Evolutionary conservation across 1,140 invertebrate genomes (phyloP).

Genomic region (Muscidifurax raptorellus): DNA sequence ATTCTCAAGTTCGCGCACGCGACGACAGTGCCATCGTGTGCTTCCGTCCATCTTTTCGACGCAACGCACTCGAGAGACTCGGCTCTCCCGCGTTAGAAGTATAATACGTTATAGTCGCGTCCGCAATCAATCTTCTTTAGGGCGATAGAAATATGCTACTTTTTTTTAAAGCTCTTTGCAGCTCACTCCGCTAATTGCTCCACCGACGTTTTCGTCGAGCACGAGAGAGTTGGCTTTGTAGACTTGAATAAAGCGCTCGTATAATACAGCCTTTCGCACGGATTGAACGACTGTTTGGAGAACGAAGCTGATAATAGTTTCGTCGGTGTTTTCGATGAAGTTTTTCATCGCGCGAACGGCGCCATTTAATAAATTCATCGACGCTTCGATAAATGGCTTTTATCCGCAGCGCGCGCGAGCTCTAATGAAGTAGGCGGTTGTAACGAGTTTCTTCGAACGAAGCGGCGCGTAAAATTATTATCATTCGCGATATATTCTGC

Average conservation of each 20-base stretch:
- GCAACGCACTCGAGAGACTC: too few species aligned
- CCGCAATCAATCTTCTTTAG: not conserved
- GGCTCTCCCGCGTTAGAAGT: too few species aligned
- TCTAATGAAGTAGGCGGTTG: not conserved
- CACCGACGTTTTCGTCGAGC: too few species aligned
- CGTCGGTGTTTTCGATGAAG: not conserved
- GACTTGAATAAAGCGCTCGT: too few species aligned
- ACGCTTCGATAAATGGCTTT: not conserved
- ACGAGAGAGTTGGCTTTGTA: too few species aligned
- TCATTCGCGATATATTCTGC: not conserved
- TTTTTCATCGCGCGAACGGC: too few species aligned
- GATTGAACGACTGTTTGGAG: too few species aligned
- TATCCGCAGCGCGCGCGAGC: not conserved
- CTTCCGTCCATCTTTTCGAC: not conserved
- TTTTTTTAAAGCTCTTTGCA: too few species aligned
- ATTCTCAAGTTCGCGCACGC: constrained; percentile 59
- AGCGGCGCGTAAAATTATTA: not conserved
- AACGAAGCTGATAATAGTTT: too few species aligned
- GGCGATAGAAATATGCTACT: not conserved
- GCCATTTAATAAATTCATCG: not conserved
- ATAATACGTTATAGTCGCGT: too few species aligned
- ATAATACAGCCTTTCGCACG: too few species aligned
- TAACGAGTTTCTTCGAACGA: not conserved
- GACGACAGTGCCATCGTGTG: constrained; percentile 14
- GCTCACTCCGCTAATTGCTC: too few species aligned